Conservation (phyloP, 2,888 invertebrate species). For the Eupithecia pulchellata region DNA sequence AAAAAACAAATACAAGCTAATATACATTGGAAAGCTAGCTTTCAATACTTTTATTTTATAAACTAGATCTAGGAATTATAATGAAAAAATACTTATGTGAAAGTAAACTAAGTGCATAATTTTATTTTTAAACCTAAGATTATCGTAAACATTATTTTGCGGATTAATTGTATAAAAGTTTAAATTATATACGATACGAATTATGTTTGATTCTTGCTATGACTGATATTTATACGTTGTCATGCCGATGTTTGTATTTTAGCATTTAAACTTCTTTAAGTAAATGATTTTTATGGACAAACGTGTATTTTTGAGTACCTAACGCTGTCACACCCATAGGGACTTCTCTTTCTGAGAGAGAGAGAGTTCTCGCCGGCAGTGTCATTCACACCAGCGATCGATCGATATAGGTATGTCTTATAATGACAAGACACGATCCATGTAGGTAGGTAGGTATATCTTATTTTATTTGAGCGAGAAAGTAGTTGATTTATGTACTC, state of each 20-base stretch:
- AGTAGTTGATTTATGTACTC: too few relatives aligned
- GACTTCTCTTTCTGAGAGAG: too few relatives aligned
- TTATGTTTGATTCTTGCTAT: neutral
- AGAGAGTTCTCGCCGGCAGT: too few relatives aligned
- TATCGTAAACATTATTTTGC: neutral
- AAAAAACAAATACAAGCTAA: neutral
- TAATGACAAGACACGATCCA: too few relatives aligned
- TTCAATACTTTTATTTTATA: conserved; percentile 2
- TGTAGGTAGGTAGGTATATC: too few relatives aligned
- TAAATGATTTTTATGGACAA: neutral
- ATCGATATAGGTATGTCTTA: too few relatives aligned
- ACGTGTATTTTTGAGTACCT: neutral
- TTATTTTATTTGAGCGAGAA: too few relatives aligned
- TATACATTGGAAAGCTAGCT: neutral
- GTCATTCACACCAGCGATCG: too few relatives aligned
- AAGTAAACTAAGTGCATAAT: neutral
- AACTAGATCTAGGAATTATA: neutral
- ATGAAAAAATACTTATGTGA: neutral
- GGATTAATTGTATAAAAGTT: neutral
- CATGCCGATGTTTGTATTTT: neutral
- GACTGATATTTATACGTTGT: conserved; percentile 5
- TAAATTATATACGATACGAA: neutral
- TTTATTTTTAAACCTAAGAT: neutral
- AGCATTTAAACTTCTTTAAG: neutral
- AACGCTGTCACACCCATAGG: too few relatives aligned